Percentiles rank a stretch among this genome's conserved stretches.
Evolutionary conservation across 1,140 invertebrate species (phyloP).

Genomic region (Drosophila setifemur): DNA sequence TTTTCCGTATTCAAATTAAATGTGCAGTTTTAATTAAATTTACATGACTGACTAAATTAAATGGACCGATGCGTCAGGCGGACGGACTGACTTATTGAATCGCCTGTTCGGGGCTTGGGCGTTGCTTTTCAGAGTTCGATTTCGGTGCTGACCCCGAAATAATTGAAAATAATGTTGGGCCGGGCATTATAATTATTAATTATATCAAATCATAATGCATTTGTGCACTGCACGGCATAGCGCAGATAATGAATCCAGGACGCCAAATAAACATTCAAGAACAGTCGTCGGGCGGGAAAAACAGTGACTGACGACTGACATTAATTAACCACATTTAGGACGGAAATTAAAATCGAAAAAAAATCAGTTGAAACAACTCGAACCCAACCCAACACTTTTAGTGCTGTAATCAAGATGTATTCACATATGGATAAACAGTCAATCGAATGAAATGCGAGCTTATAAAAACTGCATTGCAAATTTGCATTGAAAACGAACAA

Average conservation of each 20-base stretch:
- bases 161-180: conserved; percentile 67
- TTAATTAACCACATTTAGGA: conserved; percentile 23
- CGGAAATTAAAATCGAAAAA: neutral
- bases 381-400: neutral
- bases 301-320: neutral
- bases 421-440: conserved; percentile 23
- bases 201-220: conserved; percentile 63
- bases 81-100: conserved; percentile 19
- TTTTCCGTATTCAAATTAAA: conserved; percentile 60
- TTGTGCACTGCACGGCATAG: conserved; percentile 21
- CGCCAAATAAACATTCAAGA: conserved; percentile 1
- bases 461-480: too few species aligned
- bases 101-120: neutral
- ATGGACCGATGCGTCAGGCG: neutral
- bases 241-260: conserved; percentile 7
- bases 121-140: neutral
- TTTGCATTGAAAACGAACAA: conserved; percentile 13
- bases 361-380: conserved; percentile 9
- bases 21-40: conserved; percentile 75
- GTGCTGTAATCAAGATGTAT: conserved; percentile 19
- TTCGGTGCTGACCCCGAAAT: conserved; percentile 35
- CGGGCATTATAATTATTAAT: conserved; percentile 63
- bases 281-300: conserved; percentile 1
- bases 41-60: conserved; percentile 53
- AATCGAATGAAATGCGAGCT: conserved; percentile 3